These are phyloP conservation scores for Coilia nasus DNA, from an alignment of 2,797 vertebrate species.

Conservation along the genomic window DNA sequence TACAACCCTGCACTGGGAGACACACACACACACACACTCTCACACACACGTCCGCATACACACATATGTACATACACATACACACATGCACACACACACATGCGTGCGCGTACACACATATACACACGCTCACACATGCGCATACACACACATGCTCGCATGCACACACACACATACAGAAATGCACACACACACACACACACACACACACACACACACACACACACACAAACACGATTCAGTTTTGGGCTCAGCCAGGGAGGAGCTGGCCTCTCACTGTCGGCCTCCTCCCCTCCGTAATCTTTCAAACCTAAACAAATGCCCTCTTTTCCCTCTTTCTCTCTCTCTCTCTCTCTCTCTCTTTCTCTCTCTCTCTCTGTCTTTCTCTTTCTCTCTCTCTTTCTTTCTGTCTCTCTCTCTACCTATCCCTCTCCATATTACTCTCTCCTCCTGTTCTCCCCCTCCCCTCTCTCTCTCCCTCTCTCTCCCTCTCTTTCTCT, in stretches of 20 bases:
- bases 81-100: conserved; percentile 27
- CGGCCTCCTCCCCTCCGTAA: conserved; percentile 37
- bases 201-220: not conserved
- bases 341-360: not conserved
- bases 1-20: not conserved
- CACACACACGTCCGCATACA: too few species aligned
- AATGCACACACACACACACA: not conserved
- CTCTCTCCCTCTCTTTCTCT: too few species aligned
- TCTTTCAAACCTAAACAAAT: conserved; percentile 62
- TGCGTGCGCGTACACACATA: too few species aligned
- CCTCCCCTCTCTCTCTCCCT: not conserved
- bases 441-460: too few species aligned
- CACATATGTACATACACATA: not conserved
- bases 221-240: not conserved
- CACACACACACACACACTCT: not conserved
- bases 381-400: not conserved
- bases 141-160: not conserved
- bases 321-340: conserved; percentile 49
- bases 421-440: not conserved
- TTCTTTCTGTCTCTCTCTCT: not conserved
- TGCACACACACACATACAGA: not conserved
- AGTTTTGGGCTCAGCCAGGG: not conserved
- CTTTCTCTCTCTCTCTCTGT: not conserved
- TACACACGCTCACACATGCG: not conserved
- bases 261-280: not conserved